Evolutionary conservation across 2,113 vertebrate species (phyloP).

Genomic region (Peucedramus taeniatus): DNA sequence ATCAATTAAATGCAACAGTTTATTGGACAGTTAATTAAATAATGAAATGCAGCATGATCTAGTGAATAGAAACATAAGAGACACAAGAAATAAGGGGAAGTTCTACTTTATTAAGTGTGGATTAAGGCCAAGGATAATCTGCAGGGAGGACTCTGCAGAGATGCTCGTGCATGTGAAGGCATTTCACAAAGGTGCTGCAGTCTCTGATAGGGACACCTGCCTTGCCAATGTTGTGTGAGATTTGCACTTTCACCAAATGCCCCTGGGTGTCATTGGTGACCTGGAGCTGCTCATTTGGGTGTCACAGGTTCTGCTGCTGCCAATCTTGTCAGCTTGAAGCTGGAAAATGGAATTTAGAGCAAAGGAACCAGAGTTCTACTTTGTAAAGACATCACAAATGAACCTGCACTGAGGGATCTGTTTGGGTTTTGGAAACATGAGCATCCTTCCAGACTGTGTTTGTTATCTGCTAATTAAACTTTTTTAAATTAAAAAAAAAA

Average conservation of each 20-base stretch:
- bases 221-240: background rate
- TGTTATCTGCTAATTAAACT: background rate
- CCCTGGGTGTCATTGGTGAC: background rate
- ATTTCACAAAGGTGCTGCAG: background rate
- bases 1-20: background rate
- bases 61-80: background rate
- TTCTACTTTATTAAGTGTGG: background rate
- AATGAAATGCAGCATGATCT: background rate
- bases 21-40: background rate
- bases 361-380: background rate
- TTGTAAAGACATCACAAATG: background rate
- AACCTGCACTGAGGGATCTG: background rate
- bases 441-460: background rate
- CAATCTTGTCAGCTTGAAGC: background rate
- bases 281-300: background rate
- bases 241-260: background rate
- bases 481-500: background rate
- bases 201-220: background rate
- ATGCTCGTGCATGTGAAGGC: no score
- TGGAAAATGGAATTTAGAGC: background rate
- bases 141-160: background rate
- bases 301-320: background rate
- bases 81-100: background rate
- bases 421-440: background rate
- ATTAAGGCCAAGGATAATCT: background rate